Conservation (phyloP, 2,888 invertebrate genomes). For the Zaprionus lineosus region DNA sequence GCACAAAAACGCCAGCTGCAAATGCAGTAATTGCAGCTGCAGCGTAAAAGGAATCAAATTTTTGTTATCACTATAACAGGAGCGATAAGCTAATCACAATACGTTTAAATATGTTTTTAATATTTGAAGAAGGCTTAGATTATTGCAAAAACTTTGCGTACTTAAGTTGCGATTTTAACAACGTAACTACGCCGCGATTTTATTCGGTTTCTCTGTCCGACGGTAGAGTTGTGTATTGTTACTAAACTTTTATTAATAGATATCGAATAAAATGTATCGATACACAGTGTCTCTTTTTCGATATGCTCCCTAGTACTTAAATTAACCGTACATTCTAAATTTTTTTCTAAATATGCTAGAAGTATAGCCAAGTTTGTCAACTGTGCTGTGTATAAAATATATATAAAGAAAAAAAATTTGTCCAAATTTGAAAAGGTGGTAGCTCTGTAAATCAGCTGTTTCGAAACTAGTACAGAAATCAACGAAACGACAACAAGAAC, state of each 20-base stretch:
- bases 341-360: not conserved
- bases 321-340: too few relatives aligned
- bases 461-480: conserved; percentile 14
- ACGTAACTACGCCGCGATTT: conserved; percentile 34
- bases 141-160: too few relatives aligned
- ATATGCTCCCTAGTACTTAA: too few relatives aligned
- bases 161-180: not conserved
- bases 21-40: conserved; percentile 44
- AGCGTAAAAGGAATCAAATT: not conserved
- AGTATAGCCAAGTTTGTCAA: not conserved
- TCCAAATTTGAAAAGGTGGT: conserved; percentile 5
- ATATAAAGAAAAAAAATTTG: not conserved
- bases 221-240: conserved; percentile 35
- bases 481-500: conserved; percentile 18
- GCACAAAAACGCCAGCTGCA: conserved; percentile 58
- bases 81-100: not conserved
- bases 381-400: too few relatives aligned
- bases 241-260: conserved; percentile 2
- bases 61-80: conserved; percentile 12
- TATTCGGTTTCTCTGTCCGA: conserved; percentile 39
- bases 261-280: conserved; percentile 15
- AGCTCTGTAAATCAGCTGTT: conserved; percentile 36
- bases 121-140: too few relatives aligned
- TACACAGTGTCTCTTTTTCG: too few relatives aligned
- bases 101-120: conserved; percentile 3